These are phyloP conservation scores for Dreissena rostriformis DNA, from an alignment of 1,140 invertebrate genomes.

Conservation along the genomic window DNA sequence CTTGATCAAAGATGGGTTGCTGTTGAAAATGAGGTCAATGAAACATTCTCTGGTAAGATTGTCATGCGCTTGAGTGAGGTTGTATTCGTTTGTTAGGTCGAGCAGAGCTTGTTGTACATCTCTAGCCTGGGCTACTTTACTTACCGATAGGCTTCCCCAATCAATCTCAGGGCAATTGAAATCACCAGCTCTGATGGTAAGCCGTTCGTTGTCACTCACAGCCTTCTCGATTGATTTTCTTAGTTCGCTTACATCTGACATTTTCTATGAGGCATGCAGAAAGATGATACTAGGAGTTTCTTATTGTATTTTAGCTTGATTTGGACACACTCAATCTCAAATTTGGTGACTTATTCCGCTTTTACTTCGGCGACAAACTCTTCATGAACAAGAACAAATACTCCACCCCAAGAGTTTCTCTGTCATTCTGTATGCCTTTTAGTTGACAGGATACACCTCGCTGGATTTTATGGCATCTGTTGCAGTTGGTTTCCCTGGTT, in stretches of 20 bases:
- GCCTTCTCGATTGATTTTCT: too few species aligned
- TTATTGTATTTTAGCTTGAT: constrained; percentile 24
- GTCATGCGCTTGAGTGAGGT: constrained; percentile 14
- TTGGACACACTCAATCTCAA: constrained; percentile 51
- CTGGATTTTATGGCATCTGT: constrained; percentile 15
- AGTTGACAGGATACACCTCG: constrained; percentile 37
- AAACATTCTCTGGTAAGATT: constrained; percentile 30
- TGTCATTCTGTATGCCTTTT: constrained; percentile 46
- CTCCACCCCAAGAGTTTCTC: too few species aligned
- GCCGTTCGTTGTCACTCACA: too few species aligned
- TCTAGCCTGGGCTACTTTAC: neutral
- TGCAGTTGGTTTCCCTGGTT: constrained; percentile 18
- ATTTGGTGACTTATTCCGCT: constrained; percentile 43
- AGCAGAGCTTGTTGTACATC: too few species aligned
- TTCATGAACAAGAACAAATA: constrained; percentile 41
- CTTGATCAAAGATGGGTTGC: constrained; percentile 16
- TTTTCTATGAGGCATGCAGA: constrained; percentile 29
- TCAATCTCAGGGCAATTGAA: constrained; percentile 30
- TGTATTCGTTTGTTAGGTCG: neutral
- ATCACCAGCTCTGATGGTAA: too few species aligned
- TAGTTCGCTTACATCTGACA: too few species aligned
- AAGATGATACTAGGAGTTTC: constrained; percentile 7
- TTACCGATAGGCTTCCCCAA: constrained; percentile 3
- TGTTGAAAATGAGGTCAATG: constrained; percentile 41
- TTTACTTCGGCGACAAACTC: constrained; percentile 33